Percentiles rank a stretch among this genome's conserved stretches.
Evolutionary conservation across 2,113 vertebrate genomes (phyloP).

Genomic region (Prunella fulvescens): DNA sequence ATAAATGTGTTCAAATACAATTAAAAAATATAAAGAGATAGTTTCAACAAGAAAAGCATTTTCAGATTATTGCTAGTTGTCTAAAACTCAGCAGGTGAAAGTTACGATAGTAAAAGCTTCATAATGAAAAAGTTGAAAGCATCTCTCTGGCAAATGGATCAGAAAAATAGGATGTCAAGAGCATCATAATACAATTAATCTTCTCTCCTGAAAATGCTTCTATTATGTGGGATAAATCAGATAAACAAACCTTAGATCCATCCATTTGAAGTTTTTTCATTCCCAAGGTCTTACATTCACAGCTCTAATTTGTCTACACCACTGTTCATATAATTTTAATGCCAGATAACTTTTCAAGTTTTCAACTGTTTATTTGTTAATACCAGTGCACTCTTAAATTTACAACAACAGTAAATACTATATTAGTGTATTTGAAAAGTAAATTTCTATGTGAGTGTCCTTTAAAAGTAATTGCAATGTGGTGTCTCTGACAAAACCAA

Average conservation of each 20-base stretch:
- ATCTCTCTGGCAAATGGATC: slow-evolving; percentile 68
- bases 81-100: slow-evolving; percentile 71
- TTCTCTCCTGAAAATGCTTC: slow-evolving; percentile 48
- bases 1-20: slow-evolving; percentile 17
- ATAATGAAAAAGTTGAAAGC: slow-evolving; percentile 69
- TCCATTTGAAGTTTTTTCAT: slow-evolving; percentile 40
- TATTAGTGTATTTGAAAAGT: background rate
- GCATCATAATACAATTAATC: slow-evolving; percentile 67
- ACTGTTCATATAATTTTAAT: slow-evolving; percentile 11
- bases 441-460: background rate
- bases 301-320: slow-evolving; percentile 1
- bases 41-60: slow-evolving; percentile 26
- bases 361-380: background rate
- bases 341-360: background rate
- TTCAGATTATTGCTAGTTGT: slow-evolving; percentile 61
- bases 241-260: slow-evolving; percentile 48
- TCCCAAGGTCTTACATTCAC: slow-evolving; percentile 9
- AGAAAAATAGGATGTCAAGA: slow-evolving; percentile 69
- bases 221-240: slow-evolving; percentile 65
- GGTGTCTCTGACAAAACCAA: background rate
- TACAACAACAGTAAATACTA: background rate
- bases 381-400: background rate
- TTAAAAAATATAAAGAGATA: background rate
- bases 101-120: slow-evolving; percentile 64
- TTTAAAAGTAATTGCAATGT: background rate